Percentiles rank a stretch among this genome's conserved stretches.
Evolutionary conservation across 30 jellyfish, hydroid and myxozoan species (phyloP).

Genomic region (Catostylus mosaicus): DNA sequence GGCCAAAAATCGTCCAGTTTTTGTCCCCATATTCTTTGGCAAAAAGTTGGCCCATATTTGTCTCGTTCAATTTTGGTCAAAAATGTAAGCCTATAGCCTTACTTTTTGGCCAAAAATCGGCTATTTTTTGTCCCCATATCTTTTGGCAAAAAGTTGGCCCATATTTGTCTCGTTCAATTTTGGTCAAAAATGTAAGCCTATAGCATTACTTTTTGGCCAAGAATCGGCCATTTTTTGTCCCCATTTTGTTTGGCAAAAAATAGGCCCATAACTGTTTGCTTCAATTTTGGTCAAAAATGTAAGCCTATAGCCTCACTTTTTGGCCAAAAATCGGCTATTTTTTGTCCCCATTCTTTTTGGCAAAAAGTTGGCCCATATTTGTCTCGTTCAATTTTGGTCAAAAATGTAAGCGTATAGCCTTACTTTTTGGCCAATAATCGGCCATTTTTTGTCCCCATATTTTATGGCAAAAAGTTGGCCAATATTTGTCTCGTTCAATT

Average conservation of each 20-base stretch:
- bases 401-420: too few relatives aligned
- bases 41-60: too few relatives aligned
- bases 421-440: background rate
- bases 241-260: background rate
- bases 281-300: background rate
- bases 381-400: too few relatives aligned
- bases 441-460: background rate
- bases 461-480: background rate
- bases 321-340: background rate
- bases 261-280: too few relatives aligned
- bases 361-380: too few relatives aligned
- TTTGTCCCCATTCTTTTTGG: background rate
- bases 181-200: background rate
- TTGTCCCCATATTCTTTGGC: too few relatives aligned
- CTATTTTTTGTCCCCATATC: too few relatives aligned
- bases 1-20: background rate
- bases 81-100: background rate
- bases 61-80: background rate
- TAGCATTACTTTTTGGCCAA: background rate
- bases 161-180: too few relatives aligned
- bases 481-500: background rate
- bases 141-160: background rate
- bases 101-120: background rate
- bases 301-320: background rate
- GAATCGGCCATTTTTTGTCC: background rate